Evolutionary conservation across 2,888 invertebrate species (phyloP).

Genomic region (Cantharis rustica): DNA sequence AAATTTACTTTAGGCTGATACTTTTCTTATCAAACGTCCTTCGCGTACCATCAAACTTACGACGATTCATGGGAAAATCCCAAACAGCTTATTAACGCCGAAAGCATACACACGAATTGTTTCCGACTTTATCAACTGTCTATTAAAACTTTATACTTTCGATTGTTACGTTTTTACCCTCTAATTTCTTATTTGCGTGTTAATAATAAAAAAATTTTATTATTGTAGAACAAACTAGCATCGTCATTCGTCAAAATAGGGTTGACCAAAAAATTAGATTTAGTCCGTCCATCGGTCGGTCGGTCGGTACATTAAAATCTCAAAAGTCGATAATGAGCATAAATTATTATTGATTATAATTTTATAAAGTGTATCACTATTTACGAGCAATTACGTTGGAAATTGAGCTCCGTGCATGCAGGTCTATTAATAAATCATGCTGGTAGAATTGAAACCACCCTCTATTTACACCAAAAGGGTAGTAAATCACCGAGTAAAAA

Average conservation of each 20-base stretch:
- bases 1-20: not conserved
- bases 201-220: not conserved
- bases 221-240: not conserved
- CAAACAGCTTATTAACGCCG: slow-evolving; percentile 8
- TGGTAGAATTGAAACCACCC: slow-evolving; percentile 34
- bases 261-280: not conserved
- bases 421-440: slow-evolving; percentile 43
- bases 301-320: not conserved
- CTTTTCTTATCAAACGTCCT: not conserved
- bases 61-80: slow-evolving; percentile 15
- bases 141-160: slow-evolving; percentile 1
- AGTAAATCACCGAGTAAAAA: slow-evolving; percentile 2
- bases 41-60: not conserved
- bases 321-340: not conserved
- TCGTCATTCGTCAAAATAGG: not conserved
- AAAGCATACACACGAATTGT: slow-evolving; percentile 11
- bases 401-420: slow-evolving; percentile 38
- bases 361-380: slow-evolving; percentile 38
- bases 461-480: slow-evolving; percentile 37
- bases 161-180: slow-evolving; percentile 4
- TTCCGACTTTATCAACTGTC: slow-evolving; percentile 9
- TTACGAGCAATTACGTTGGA: slow-evolving; percentile 44
- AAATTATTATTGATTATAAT: slow-evolving; percentile 31
- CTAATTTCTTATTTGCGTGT: slow-evolving; percentile 18
- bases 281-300: not conserved